Conservation (phyloP, 2,113 vertebrate genomes). For the Phoxinus phoxinus region DNA sequence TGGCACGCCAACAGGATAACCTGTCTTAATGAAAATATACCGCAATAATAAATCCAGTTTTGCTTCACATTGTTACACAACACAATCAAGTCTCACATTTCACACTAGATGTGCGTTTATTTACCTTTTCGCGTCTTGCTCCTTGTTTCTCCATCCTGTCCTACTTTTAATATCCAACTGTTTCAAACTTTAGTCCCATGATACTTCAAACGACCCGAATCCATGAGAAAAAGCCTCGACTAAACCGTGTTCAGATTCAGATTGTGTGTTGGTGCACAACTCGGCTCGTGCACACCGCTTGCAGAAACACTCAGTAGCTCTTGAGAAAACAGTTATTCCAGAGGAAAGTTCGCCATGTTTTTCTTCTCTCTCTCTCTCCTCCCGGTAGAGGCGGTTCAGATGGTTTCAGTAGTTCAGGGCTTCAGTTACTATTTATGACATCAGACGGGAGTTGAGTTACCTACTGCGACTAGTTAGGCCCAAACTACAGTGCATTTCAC, state of each 20-base stretch:
- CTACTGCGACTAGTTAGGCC: conserved; percentile 42
- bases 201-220: conserved; percentile 53
- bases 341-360: conserved; percentile 75
- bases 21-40: background rate
- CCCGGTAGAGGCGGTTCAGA: conserved; percentile 75
- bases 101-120: background rate
- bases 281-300: conserved; percentile 30
- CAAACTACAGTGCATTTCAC: background rate
- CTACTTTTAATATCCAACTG: conserved; percentile 62
- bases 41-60: background rate
- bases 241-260: background rate
- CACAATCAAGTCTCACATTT: conserved; percentile 24
- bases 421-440: conserved; percentile 72
- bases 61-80: conserved; percentile 24
- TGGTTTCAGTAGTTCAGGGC: conserved; percentile 61
- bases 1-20: background rate
- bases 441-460: conserved; percentile 76
- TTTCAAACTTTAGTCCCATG: conserved; percentile 74
- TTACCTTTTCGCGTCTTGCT: conserved; percentile 77
- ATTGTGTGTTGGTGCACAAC: background rate
- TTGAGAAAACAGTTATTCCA: conserved; percentile 62
- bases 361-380: conserved; percentile 63
- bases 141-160: conserved; percentile 78
- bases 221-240: conserved; percentile 48
- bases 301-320: conserved; percentile 11